A percentile compares a stretch with the other conserved stretches of the same genome.
phyloP scores from a whole-genome alignment of 2,888 invertebrate genomes.

The Pseudococcus jackbeardsleyi region DNA sequence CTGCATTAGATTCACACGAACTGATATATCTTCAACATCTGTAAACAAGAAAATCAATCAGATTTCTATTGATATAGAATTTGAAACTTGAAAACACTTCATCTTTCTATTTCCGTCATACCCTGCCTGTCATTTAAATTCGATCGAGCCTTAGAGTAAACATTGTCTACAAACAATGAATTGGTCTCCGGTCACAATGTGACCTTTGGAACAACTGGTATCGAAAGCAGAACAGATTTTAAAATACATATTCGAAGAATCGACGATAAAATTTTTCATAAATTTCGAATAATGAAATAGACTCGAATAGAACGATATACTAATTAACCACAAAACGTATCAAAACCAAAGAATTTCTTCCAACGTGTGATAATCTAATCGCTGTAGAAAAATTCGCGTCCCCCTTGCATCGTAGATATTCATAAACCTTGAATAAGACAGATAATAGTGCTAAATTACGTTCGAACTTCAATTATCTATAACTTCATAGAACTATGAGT shows the following conservation, averaged over 20 bases:
- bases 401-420: not conserved
- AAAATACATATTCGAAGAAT: too few species aligned
- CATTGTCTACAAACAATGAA: too few species aligned
- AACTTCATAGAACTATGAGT: not conserved
- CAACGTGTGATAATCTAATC: not conserved
- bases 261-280: not conserved
- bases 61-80: not conserved
- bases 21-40: constrained; percentile 58
- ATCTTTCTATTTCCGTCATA: too few species aligned
- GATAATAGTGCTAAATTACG: not conserved
- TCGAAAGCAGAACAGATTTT: too few species aligned
- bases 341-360: not conserved
- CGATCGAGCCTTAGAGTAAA: too few species aligned
- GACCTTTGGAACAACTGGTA: too few species aligned
- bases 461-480: not conserved
- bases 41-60: not conserved
- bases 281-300: not conserved
- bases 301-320: not conserved
- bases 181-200: too few species aligned
- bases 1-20: constrained; percentile 57
- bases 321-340: not conserved
- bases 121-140: too few species aligned
- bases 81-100: too few species aligned
- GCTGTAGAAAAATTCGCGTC: not conserved
- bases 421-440: not conserved